A percentile compares a stretch with the other conserved stretches of the same genome.
Conservation (phyloP, 1,140 invertebrate genomes). For the Leptinotarsa defecta region DNA sequence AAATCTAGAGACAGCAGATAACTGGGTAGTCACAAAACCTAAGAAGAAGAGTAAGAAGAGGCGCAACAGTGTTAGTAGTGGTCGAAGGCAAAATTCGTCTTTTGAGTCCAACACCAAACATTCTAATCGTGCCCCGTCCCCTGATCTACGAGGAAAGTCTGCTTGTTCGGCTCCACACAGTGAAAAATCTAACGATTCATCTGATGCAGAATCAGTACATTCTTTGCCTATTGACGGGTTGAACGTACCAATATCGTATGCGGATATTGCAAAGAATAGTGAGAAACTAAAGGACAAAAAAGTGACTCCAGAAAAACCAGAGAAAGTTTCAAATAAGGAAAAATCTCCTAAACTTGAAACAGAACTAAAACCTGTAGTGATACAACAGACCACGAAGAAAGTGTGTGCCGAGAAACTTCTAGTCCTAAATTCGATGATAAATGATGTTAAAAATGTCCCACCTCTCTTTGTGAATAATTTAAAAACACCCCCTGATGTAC, state of each 20-base stretch:
- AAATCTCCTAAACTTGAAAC: slow-evolving; percentile 28
- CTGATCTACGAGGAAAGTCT: slow-evolving; percentile 54
- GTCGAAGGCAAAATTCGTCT: slow-evolving; percentile 27
- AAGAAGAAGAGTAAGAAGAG: slow-evolving; percentile 73
- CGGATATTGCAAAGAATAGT: slow-evolving; percentile 70
- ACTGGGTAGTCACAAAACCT: slow-evolving; percentile 74
- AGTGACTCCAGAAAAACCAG: slow-evolving; percentile 18
- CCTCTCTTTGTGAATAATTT: background rate
- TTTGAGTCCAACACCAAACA: slow-evolving; percentile 22
- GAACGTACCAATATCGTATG: slow-evolving; percentile 72
- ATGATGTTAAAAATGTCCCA: slow-evolving; percentile 14
- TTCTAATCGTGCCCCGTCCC: slow-evolving; percentile 37
- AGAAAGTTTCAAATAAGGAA: slow-evolving; percentile 29
- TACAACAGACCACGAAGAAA: slow-evolving; percentile 6
- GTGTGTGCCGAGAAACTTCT: slow-evolving; percentile 3
- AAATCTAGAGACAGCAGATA: slow-evolving; percentile 62
- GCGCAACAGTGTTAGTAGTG: slow-evolving; percentile 50
- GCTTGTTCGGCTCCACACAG: slow-evolving; percentile 68
- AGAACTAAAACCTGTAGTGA: slow-evolving; percentile 10
- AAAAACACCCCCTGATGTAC: slow-evolving; percentile 39
- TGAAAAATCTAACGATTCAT: slow-evolving; percentile 75
- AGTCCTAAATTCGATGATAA: slow-evolving; percentile 13
- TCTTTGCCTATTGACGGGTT: slow-evolving; percentile 67
- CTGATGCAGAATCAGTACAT: slow-evolving; percentile 74
- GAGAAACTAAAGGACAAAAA: slow-evolving; percentile 27